Evolutionary conservation across 2,888 invertebrate species (phyloP), one percentile per base, ranked within the genome.

Genomic region (Caenorhabditis zanzibari): DNA sequence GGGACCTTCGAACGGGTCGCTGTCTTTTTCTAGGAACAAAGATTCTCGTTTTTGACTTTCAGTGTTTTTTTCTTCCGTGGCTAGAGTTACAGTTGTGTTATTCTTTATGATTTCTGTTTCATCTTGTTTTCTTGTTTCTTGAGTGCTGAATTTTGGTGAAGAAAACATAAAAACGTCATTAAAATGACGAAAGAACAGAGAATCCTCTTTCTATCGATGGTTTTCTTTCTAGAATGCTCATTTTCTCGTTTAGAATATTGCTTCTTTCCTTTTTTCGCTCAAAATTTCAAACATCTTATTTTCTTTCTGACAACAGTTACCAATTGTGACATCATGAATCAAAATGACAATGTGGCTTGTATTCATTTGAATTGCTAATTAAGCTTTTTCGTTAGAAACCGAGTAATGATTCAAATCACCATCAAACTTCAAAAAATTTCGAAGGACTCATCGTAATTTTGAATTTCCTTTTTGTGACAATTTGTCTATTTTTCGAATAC

Each of bases 281-380:
- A n/a, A n/a, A n/a, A n/a, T n/a, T n/a, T n/a, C n/a, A n/a, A n/a
- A n/a, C n/a, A n/a, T n/a, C n/a, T n/a, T n/a, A n/a, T n/a, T n/a
- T n/a, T n/a, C n/a, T n/a, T n/a, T n/a, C n/a, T n/a, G n/a, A n/a
- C n/a, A n/a, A n/a, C n/a, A n/a, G n/a, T n/a, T n/a, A n/a, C n/a
- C n/a, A n/a, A n/a, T n/a, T n/a, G n/a, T n/a, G n/a, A n/a, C n/a
- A n/a, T n/a, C n/a, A 44, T 19, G 63, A 24, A 64, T 47, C 63
- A 44, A 2, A 58, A 75, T 75, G 74, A 75, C 74, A 66, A 19
- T n/a, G 41, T 41, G 61, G 28, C 64, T 64, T 26, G 26, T 14
- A n/a, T 10, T 47, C 12, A 68, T 49, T 68, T 52, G 52, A 68
- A 52, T 68, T 49, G 66, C 66, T 35, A 68, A 59, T 59, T 4